A percentile compares a stretch with the other conserved stretches of the same genome.
Conservation (phyloP, 2,888 invertebrate genomes). For the Andrena trimmerana region DNA sequence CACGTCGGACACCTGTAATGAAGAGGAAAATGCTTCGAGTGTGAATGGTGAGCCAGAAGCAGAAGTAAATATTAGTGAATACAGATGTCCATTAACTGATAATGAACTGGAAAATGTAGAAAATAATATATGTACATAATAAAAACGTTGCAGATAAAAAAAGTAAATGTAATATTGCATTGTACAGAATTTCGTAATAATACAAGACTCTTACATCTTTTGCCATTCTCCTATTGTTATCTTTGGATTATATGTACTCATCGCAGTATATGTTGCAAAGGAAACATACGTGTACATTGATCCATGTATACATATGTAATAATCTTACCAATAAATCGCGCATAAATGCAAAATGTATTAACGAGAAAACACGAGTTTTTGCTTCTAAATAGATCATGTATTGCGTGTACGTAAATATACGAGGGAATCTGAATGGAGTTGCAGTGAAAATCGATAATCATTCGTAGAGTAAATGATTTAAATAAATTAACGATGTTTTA, state of each 20-base stretch:
- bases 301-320: constrained; percentile 20
- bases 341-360: constrained; percentile 29
- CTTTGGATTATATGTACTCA: constrained; percentile 23
- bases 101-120: constrained; percentile 8
- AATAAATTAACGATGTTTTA: constrained; percentile 49
- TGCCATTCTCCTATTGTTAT: constrained; percentile 10
- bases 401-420: constrained; percentile 15
- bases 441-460: constrained; percentile 4
- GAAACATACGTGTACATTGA: not conserved
- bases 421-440: constrained; percentile 14
- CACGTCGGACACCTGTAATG: not conserved
- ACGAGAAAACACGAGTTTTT: constrained; percentile 9
- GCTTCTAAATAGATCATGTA: constrained; percentile 14
- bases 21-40: constrained; percentile 3
- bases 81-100: not conserved
- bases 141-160: constrained; percentile 24
- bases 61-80: constrained; percentile 14
- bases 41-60: not conserved
- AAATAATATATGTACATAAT: constrained; percentile 41
- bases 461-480: constrained; percentile 23
- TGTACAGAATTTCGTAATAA: constrained; percentile 39
- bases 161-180: constrained; percentile 34
- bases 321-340: constrained; percentile 64
- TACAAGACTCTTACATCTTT: constrained; percentile 33
- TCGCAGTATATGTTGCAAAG: constrained; percentile 23